Conservation (phyloP, 2,888 invertebrate genomes). For the Orchesellides sinensis region DNA sequence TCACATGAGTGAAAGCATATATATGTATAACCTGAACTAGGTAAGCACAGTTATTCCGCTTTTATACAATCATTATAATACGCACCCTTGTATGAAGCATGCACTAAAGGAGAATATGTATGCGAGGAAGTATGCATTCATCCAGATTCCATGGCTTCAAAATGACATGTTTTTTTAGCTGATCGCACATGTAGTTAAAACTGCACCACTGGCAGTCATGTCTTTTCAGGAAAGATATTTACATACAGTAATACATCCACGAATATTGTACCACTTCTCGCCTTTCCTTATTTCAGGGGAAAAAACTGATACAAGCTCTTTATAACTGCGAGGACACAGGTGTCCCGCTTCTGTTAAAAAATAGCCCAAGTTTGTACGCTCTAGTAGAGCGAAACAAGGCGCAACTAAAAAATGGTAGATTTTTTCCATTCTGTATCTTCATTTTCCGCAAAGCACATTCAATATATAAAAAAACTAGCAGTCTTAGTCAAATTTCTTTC, state of each 20-base stretch:
- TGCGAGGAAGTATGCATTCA: not conserved
- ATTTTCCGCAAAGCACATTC: not conserved
- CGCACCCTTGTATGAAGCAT: not conserved
- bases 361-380: slow-evolving; percentile 39
- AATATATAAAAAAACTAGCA: slow-evolving; percentile 16
- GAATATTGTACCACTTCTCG: too few relatives aligned
- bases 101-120: not conserved
- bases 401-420: not conserved
- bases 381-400: slow-evolving; percentile 37
- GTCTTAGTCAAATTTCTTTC: not conserved
- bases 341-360: slow-evolving; percentile 42
- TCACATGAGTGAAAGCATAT: too few relatives aligned
- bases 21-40: slow-evolving; percentile 1
- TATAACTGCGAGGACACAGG: slow-evolving; percentile 47
- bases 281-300: not conserved
- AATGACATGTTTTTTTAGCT: not conserved
- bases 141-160: not conserved
- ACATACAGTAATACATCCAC: too few relatives aligned
- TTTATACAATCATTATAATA: too few relatives aligned
- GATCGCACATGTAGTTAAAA: slow-evolving; percentile 6
- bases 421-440: too few relatives aligned
- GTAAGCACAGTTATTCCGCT: not conserved
- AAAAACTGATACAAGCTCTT: not conserved
- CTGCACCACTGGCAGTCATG: not conserved
- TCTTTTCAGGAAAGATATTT: not conserved